Conservation (phyloP, 2,888 invertebrate genomes). For the Yponomeuta evonymella region DNA sequence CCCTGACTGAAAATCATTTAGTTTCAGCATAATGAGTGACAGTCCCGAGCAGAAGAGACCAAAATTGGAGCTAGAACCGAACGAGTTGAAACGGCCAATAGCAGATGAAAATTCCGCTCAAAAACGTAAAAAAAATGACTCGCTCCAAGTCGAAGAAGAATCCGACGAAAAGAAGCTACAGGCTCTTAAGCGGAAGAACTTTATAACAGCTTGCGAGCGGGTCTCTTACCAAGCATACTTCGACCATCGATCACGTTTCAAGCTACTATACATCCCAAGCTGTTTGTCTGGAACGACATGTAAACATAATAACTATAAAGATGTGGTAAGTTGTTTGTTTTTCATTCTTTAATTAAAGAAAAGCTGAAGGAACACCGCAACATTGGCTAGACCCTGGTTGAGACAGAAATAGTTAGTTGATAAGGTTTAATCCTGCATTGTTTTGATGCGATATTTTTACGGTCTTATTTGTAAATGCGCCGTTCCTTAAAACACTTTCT, state of each 20-base stretch:
- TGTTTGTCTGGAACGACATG: slow-evolving; percentile 41
- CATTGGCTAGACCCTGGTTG: background rate
- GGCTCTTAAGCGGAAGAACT: slow-evolving; percentile 47
- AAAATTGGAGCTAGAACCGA: slow-evolving; percentile 30
- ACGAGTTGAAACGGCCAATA: slow-evolving; percentile 23
- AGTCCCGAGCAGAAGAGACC: slow-evolving; percentile 16
- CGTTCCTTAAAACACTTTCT: no score
- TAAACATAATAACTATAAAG: slow-evolving; percentile 32
- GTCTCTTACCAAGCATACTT: slow-evolving; percentile 51
- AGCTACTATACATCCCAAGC: slow-evolving; percentile 44
- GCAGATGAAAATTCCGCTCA: background rate
- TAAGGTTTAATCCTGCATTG: no score
- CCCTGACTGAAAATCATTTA: background rate
- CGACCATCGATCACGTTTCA: slow-evolving; percentile 43
- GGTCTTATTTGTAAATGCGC: no score
- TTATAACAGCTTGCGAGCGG: slow-evolving; percentile 54
- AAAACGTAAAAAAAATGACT: slow-evolving; percentile 37
- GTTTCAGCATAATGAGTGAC: background rate
- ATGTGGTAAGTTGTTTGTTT: slow-evolving; percentile 29
- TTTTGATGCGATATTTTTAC: no score
- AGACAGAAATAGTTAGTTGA: no score
- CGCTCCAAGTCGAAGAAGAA: slow-evolving; percentile 28
- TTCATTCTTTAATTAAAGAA: no score
- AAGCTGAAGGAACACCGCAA: no score
- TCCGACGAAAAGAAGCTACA: slow-evolving; percentile 28